phyloP scores from a whole-genome alignment of 2,888 invertebrate species.

The Spodoptera littoralis region DNA sequence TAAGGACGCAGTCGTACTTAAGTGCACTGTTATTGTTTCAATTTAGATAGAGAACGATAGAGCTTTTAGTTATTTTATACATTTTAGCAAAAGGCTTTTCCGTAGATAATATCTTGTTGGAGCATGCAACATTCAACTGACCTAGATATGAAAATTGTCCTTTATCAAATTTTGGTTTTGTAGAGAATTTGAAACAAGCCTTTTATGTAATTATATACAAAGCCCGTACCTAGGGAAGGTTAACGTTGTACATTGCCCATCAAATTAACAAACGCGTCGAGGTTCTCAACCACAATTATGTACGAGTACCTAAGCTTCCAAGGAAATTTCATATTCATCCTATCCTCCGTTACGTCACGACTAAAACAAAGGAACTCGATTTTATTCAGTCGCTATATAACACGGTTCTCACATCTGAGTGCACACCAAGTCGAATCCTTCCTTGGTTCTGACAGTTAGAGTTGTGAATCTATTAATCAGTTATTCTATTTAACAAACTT shows the following conservation, averaged over 20 bases:
- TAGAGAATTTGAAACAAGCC: conserved; percentile 42
- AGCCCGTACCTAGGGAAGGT: conserved; percentile 37
- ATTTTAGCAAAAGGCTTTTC: neutral
- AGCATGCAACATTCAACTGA: conserved; percentile 19
- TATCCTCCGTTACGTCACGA: conserved; percentile 41
- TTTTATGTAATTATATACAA: conserved; percentile 40
- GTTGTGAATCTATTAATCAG: conserved; percentile 68
- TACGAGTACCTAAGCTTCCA: conserved; percentile 36
- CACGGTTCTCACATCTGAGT: conserved; percentile 57
- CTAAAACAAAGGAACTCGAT: conserved; percentile 53
- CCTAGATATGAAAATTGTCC: conserved; percentile 42
- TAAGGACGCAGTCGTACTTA: too few relatives aligned
- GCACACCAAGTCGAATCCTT: conserved; percentile 63
- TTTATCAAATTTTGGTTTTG: conserved; percentile 41
- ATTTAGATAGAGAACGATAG: conserved; percentile 2
- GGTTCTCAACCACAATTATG: conserved; percentile 50
- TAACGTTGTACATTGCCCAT: conserved; percentile 40
- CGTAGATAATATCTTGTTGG: conserved; percentile 12
- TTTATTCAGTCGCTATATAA: conserved; percentile 52
- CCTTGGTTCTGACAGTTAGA: conserved; percentile 60
- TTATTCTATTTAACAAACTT: conserved; percentile 69
- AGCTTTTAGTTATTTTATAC: conserved; percentile 1
- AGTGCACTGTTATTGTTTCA: conserved; percentile 6
- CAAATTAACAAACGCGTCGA: conserved; percentile 49
- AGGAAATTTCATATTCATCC: conserved; percentile 52